These are phyloP conservation scores for Campoplex capitator DNA, from an alignment of 2,888 invertebrate species.

Conservation along the genomic window DNA sequence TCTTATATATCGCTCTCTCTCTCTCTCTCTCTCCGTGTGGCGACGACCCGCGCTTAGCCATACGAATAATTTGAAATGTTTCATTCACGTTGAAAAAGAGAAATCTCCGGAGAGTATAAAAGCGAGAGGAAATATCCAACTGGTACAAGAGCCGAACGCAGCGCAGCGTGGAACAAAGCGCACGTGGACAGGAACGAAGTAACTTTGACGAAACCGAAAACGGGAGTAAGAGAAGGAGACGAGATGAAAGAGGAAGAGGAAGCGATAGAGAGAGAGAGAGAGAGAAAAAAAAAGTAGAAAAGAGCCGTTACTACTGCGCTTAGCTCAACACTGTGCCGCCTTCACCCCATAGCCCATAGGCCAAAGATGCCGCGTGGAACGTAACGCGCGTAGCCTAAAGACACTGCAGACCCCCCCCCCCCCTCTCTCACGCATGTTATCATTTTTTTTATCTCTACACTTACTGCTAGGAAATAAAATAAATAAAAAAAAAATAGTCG, in stretches of 20 bases:
- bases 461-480: too few relatives aligned
- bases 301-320: slow-evolving; percentile 45
- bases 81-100: slow-evolving; percentile 55
- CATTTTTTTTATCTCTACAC: slow-evolving; percentile 5
- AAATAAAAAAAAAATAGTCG: too few relatives aligned
- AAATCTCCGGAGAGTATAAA: slow-evolving; percentile 11
- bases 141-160: slow-evolving; percentile 36
- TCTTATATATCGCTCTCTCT: not conserved
- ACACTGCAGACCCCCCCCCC: slow-evolving; percentile 28
- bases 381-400: slow-evolving; percentile 38
- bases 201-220: slow-evolving; percentile 38
- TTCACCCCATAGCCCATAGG: slow-evolving; percentile 67
- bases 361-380: slow-evolving; percentile 61
- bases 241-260: slow-evolving; percentile 36
- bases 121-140: slow-evolving; percentile 13
- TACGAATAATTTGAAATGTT: slow-evolving; percentile 45
- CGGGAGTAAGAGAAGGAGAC: slow-evolving; percentile 42
- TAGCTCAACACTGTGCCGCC: slow-evolving; percentile 43
- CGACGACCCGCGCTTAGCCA: slow-evolving; percentile 40
- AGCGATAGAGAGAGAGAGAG: slow-evolving; percentile 50
- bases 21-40: not conserved
- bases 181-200: slow-evolving; percentile 68
- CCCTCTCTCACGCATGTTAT: slow-evolving; percentile 14
- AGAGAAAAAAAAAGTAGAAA: slow-evolving; percentile 44
- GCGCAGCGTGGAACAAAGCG: slow-evolving; percentile 68